phyloP scores from a whole-genome alignment of 2,888 invertebrate species.

The Allacma fusca region DNA sequence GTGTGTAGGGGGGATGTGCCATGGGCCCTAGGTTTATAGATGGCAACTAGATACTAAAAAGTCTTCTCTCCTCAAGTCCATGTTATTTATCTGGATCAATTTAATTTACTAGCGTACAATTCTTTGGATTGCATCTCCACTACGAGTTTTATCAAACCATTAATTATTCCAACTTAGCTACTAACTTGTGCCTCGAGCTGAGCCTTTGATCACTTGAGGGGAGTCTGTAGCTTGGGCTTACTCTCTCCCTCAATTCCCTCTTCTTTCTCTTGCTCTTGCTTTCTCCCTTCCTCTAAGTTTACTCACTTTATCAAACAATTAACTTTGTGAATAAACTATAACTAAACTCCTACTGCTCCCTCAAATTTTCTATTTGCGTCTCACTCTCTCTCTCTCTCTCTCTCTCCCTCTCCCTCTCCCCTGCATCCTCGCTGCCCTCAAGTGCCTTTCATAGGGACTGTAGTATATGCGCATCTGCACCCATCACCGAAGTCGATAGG shows the following conservation, averaged over 20 bases:
- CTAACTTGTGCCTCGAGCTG: background rate
- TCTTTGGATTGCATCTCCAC: slow-evolving; percentile 2
- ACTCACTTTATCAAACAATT: slow-evolving; percentile 5
- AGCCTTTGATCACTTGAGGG: background rate
- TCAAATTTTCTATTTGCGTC: background rate
- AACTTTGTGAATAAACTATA: slow-evolving; percentile 12
- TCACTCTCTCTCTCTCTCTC: no score
- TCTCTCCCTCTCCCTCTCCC: no score
- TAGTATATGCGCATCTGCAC: no score
- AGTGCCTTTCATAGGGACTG: no score
- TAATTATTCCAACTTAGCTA: slow-evolving; percentile 27
- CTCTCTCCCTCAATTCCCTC: background rate
- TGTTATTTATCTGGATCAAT: slow-evolving; percentile 31
- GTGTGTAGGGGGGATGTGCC: background rate
- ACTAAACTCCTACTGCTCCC: background rate
- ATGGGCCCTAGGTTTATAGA: background rate
- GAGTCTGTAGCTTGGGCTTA: background rate
- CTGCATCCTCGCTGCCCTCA: no score
- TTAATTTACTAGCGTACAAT: slow-evolving; percentile 33
- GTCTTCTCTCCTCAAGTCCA: background rate
- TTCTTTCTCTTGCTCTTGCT: background rate
- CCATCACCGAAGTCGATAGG: no score
- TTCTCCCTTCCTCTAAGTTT: background rate
- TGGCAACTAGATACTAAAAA: background rate
- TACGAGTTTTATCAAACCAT: slow-evolving; percentile 35